Conservation (phyloP, 2,888 invertebrate genomes). For the Drosophila mulleri region DNA sequence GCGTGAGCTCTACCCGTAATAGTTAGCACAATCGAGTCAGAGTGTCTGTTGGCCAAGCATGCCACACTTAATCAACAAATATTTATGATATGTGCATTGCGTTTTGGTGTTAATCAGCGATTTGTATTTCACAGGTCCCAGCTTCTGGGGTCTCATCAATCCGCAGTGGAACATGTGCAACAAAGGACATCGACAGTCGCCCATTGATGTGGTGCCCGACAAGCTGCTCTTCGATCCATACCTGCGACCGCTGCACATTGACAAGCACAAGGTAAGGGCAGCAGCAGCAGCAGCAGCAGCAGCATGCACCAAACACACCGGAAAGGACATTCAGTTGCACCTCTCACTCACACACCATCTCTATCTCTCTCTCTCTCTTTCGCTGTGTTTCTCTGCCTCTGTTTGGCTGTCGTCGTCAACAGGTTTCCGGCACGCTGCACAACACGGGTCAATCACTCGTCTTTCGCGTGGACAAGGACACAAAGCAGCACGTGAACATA, state of each 20-base stretch:
- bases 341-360: not conserved
- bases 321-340: not conserved
- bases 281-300: not conserved
- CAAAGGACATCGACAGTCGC: constrained; percentile 97
- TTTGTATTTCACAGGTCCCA: constrained; percentile 90
- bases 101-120: not conserved
- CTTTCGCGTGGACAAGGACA: constrained; percentile 95
- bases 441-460: constrained; percentile 98
- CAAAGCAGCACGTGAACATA: constrained; percentile 96
- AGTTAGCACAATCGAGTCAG: not conserved
- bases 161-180: constrained; percentile 99
- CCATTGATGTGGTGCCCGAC: constrained; percentile 98
- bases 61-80: not conserved
- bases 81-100: not conserved
- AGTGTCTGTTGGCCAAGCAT: not conserved
- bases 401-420: constrained; percentile 60
- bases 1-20: too few species aligned
- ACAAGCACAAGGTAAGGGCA: constrained; percentile 93
- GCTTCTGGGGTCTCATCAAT: constrained; percentile 99
- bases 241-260: constrained; percentile 94
- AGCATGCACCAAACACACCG: not conserved
- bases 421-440: constrained; percentile 95
- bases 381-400: not conserved
- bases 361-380: not conserved
- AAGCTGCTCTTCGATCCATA: constrained; percentile 98